These are phyloP conservation scores for Camponotus floridanus DNA, from an alignment of 1,140 invertebrate genomes.

Conservation along the genomic window DNA sequence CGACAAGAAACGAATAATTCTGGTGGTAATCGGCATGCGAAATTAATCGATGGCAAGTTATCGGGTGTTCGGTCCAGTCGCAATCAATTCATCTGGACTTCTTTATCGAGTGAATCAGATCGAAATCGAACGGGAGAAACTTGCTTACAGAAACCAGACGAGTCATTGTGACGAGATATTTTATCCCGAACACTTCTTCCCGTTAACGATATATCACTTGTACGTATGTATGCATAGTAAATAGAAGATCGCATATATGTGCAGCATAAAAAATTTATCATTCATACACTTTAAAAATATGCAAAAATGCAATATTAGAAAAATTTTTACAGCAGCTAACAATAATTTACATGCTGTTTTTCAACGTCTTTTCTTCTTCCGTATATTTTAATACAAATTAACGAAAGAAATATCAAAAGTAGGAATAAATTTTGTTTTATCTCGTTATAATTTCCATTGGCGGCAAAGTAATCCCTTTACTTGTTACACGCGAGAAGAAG, in stretches of 20 bases:
- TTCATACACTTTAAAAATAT: conserved; percentile 21
- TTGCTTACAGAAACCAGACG: conserved; percentile 66
- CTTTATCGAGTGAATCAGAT: conserved; percentile 71
- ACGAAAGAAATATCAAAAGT: neutral
- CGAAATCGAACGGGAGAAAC: conserved; percentile 65
- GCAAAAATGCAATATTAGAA: neutral
- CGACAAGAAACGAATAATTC: conserved; percentile 47
- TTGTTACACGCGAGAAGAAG: neutral
- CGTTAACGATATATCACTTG: conserved; percentile 67
- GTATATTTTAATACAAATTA: neutral
- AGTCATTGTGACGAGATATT: conserved; percentile 69
- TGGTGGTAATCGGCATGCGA: conserved; percentile 33
- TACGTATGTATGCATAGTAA: conserved; percentile 30
- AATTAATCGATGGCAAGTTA: conserved; percentile 70
- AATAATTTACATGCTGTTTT: neutral
- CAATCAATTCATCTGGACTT: conserved; percentile 67
- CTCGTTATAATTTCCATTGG: conserved; percentile 10
- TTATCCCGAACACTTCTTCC: conserved; percentile 68
- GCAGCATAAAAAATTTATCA: conserved; percentile 61
- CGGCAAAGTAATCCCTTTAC: conserved; percentile 13
- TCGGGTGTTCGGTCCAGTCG: conserved; percentile 59
- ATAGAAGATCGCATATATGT: conserved; percentile 62
- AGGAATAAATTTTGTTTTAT: neutral
- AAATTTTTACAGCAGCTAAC: neutral
- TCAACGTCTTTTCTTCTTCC: neutral